Conservation (phyloP, 2,888 invertebrate species). For the Drosophila setosimentum region DNA sequence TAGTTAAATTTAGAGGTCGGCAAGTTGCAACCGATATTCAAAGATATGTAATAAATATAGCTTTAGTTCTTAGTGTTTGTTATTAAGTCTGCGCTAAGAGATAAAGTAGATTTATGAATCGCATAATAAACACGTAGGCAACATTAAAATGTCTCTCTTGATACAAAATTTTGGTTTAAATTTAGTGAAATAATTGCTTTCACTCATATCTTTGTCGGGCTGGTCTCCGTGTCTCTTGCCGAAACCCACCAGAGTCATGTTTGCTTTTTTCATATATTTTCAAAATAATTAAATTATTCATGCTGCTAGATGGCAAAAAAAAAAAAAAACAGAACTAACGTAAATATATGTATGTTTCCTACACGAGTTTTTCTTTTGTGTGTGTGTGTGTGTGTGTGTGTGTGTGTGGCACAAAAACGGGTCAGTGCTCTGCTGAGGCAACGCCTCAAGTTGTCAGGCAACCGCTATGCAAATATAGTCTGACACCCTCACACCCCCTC, state of each 20-base stretch:
- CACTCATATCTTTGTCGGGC: not conserved
- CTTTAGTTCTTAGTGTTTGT: not conserved
- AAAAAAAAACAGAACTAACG: too few species aligned
- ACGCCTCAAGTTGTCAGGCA: constrained; percentile 68
- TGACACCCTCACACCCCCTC: constrained; percentile 34
- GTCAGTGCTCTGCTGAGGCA: constrained; percentile 66
- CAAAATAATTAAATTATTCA: constrained; percentile 57
- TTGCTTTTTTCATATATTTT: not conserved
- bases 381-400: not conserved
- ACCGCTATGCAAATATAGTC: constrained; percentile 63
- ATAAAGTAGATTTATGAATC: not conserved
- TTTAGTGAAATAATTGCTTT: not conserved
- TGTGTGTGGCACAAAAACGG: constrained; percentile 59
- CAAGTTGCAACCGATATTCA: not conserved
- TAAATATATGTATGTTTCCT: constrained; percentile 23
- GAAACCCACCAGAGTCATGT: not conserved
- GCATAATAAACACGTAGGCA: not conserved
- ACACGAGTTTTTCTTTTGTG: constrained; percentile 28
- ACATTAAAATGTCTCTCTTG: too few species aligned
- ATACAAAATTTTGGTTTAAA: not conserved
- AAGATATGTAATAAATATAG: not conserved
- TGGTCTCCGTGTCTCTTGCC: not conserved
- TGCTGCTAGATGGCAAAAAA: constrained; percentile 18
- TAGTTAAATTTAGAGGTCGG: not conserved
- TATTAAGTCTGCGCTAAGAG: not conserved